Percentiles rank a stretch among this genome's conserved stretches.
These are phyloP conservation scores for Tachina grossa DNA, from an alignment of 2,888 invertebrate species.

Conservation along the genomic window DNA sequence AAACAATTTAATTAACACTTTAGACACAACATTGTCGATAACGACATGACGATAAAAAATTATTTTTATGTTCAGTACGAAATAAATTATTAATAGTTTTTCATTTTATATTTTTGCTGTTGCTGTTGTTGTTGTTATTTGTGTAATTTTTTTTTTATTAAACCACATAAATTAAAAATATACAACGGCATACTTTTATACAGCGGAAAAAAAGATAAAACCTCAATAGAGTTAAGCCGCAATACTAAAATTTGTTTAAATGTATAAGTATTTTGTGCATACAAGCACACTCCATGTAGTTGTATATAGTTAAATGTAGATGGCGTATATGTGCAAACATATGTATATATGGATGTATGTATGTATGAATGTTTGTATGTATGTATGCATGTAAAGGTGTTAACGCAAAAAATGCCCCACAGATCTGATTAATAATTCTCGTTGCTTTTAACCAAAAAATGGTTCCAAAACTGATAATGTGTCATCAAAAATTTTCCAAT, in stretches of 20 bases:
- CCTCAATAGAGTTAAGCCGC: conserved; percentile 46
- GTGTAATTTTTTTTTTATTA: background rate
- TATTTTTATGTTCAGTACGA: conserved; percentile 1
- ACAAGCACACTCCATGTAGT: no score
- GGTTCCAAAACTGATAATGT: no score
- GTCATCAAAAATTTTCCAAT: no score
- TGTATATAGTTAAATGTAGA: no score
- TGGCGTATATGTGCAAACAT: background rate
- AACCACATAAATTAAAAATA: conserved; percentile 40
- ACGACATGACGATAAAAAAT: background rate
- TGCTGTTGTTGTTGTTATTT: conserved; percentile 32
- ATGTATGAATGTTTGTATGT: no score
- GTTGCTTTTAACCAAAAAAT: no score
- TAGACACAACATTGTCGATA: background rate
- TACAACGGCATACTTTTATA: background rate
- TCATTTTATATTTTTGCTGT: background rate
- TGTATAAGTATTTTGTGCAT: background rate
- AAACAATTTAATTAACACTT: conserved; percentile 63
- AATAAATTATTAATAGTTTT: conserved; percentile 52
- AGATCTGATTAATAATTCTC: background rate
- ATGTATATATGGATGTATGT: no score
- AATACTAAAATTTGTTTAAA: conserved; percentile 41
- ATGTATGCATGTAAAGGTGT: background rate
- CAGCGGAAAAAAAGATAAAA: background rate
- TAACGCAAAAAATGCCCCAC: background rate